Evolutionary conservation across 2,113 vertebrate genomes (phyloP).

Genomic region (Onychostoma macrolepis): DNA sequence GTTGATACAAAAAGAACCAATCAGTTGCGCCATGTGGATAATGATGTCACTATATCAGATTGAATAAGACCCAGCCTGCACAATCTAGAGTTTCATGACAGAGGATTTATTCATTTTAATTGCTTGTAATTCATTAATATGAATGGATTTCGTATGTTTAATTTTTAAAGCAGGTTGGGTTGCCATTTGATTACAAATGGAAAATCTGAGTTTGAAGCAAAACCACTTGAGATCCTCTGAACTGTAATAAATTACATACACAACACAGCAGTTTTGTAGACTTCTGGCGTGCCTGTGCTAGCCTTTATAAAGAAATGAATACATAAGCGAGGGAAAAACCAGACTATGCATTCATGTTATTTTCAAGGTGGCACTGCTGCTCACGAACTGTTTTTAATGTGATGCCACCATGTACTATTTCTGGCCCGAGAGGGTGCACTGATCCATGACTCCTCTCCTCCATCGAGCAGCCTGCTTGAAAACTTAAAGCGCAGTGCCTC

Average conservation of each 20-base stretch:
- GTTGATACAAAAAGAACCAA: too few relatives aligned
- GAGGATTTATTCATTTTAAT: background rate
- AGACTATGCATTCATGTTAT: background rate
- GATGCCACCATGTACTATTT: background rate
- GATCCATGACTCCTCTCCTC: slow-evolving; percentile 34
- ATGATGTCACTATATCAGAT: too few relatives aligned
- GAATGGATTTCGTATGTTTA: background rate
- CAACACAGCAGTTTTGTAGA: background rate
- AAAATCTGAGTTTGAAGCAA: background rate
- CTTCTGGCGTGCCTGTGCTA: background rate
- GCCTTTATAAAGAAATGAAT: background rate
- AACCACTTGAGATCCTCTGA: background rate
- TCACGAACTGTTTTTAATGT: background rate
- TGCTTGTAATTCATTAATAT: background rate
- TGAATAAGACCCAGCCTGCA: too few relatives aligned
- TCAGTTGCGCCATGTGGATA: too few relatives aligned
- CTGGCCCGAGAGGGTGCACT: slow-evolving; percentile 18
- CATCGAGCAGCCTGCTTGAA: slow-evolving; percentile 21
- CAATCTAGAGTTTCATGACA: too few relatives aligned
- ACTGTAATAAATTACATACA: background rate
- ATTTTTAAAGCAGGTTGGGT: too few relatives aligned
- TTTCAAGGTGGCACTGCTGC: background rate
- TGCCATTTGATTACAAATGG: background rate
- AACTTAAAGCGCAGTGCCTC: slow-evolving; percentile 9
- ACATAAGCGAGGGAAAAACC: background rate